Conservation (phyloP, 2,113 vertebrate genomes). For the Ciconia boyciana region DNA sequence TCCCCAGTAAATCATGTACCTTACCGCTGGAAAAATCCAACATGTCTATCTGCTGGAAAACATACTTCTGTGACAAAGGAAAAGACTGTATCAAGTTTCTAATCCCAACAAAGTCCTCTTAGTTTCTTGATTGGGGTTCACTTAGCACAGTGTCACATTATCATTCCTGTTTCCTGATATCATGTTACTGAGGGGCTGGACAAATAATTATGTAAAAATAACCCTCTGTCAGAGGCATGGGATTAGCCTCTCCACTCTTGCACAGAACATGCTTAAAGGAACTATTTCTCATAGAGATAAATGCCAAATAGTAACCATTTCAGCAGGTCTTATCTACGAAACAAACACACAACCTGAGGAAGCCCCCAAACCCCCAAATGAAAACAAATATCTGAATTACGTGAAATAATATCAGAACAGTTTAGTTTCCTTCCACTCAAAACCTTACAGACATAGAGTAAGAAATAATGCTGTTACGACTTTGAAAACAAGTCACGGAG, state of each 20-base stretch:
- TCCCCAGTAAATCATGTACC: background rate
- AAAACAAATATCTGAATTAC: background rate
- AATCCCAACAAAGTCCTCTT: background rate
- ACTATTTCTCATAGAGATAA: background rate
- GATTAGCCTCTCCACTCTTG: background rate
- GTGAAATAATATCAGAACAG: background rate
- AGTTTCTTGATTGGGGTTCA: background rate
- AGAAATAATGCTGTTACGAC: background rate
- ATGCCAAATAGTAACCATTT: background rate
- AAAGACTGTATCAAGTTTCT: background rate
- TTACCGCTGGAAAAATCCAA: background rate
- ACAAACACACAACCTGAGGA: background rate
- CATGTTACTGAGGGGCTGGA: background rate
- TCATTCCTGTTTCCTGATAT: slow-evolving; percentile 11
- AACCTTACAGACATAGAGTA: background rate
- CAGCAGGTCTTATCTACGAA: background rate
- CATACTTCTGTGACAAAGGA: background rate
- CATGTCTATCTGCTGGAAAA: background rate
- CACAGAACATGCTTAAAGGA: background rate
- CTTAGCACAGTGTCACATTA: slow-evolving; percentile 1
- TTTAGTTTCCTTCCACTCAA: background rate
- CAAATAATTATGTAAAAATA: slow-evolving; percentile 34
- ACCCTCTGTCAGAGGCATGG: background rate
- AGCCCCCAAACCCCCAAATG: background rate
- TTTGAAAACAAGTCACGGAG: background rate